Conservation (phyloP, 2,888 invertebrate genomes). For the Meteorus colon region DNA sequence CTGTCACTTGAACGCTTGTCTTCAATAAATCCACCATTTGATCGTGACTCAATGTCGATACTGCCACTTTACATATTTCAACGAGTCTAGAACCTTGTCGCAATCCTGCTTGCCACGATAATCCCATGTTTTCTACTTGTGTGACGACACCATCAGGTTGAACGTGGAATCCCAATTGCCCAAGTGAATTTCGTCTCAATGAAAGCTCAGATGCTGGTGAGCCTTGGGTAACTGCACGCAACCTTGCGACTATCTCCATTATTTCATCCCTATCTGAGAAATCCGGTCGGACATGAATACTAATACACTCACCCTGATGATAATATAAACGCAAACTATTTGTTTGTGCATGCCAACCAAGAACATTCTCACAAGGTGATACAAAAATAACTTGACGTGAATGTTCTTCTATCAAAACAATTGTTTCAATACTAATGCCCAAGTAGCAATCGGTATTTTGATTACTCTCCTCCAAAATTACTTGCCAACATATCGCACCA, state of each 20-base stretch:
- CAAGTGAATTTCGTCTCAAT: conserved; percentile 85
- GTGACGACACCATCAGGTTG: conserved; percentile 96
- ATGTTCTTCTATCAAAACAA: conserved; percentile 90
- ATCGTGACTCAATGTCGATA: conserved; percentile 91
- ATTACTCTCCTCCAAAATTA: conserved; percentile 82
- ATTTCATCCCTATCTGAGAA: conserved; percentile 81
- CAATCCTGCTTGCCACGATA: conserved; percentile 88
- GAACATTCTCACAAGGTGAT: conserved; percentile 86
- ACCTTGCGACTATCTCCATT: conserved; percentile 85
- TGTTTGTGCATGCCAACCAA: conserved; percentile 81
- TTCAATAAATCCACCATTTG: conserved; percentile 94
- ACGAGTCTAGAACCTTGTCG: conserved; percentile 92
- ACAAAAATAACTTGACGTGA: conserved; percentile 90
- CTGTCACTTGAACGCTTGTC: conserved; percentile 90
- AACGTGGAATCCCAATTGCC: conserved; percentile 92
- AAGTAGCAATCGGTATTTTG: conserved; percentile 85
- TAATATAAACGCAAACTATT: conserved; percentile 88
- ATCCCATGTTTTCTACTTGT: conserved; percentile 86
- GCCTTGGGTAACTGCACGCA: conserved; percentile 86
- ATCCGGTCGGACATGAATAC: conserved; percentile 83
- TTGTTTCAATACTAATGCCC: conserved; percentile 89
- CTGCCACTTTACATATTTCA: conserved; percentile 92
- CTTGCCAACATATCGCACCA: conserved; percentile 90
- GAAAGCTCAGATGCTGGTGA: conserved; percentile 86
- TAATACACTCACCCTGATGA: conserved; percentile 95